Evolutionary conservation across 2,888 invertebrate genomes (phyloP).

Genomic region (Pemphredon lugubris): DNA sequence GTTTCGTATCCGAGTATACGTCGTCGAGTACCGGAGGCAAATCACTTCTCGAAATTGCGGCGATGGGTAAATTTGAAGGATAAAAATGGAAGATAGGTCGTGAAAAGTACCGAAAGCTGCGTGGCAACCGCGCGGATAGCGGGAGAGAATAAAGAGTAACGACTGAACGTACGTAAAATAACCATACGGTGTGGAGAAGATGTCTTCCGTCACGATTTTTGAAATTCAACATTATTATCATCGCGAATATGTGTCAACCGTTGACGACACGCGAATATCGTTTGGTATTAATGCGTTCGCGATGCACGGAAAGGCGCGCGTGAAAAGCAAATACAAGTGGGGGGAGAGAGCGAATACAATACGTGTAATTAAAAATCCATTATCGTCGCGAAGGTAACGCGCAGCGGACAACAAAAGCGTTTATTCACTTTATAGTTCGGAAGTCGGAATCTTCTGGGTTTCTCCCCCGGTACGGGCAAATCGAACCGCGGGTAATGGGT

Average conservation of each 20-base stretch:
- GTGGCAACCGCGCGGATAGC: neutral
- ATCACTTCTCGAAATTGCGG: slow-evolving; percentile 31
- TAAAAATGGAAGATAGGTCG: slow-evolving; percentile 4
- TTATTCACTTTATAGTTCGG: neutral
- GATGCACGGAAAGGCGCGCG: neutral
- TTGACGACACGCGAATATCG: too few species aligned
- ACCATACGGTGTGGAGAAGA: slow-evolving; percentile 19
- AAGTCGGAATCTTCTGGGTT: neutral
- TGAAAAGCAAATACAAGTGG: neutral
- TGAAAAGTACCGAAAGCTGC: neutral
- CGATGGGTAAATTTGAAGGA: slow-evolving; percentile 25
- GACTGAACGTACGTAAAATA: slow-evolving; percentile 13
- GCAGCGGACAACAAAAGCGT: too few species aligned
- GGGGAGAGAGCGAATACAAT: too few species aligned
- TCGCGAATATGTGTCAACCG: too few species aligned
- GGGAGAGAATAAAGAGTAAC: slow-evolving; percentile 6
- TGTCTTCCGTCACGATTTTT: slow-evolving; percentile 26
- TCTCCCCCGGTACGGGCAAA: neutral
- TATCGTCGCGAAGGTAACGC: too few species aligned
- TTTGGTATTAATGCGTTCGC: too few species aligned
- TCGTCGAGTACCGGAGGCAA: slow-evolving; percentile 10
- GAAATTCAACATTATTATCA: slow-evolving; percentile 33
- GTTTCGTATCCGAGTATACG: neutral
- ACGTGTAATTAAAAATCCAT: too few species aligned
- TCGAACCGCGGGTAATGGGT: slow-evolving; percentile 11